A percentile compares a stretch with the other conserved stretches of the same genome.
phyloP scores from a whole-genome alignment of 2,113 vertebrate species.

The Phalacrocorax aristotelis region DNA sequence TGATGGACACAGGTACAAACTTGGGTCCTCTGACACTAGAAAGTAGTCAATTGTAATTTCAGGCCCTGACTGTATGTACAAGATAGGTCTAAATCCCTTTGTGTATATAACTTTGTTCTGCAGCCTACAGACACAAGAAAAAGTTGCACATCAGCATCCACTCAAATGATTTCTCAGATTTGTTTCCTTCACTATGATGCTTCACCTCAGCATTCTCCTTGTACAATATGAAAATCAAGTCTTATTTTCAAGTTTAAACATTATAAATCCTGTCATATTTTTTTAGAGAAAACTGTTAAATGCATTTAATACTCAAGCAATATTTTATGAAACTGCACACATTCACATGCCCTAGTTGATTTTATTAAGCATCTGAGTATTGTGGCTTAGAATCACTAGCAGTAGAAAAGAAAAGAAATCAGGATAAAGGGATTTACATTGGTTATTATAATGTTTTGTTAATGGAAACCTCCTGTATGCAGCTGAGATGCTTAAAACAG shows the following conservation, averaged over 20 bases:
- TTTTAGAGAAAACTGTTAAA: not conserved
- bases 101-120: not conserved
- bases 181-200: not conserved
- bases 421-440: not conserved
- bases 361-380: not conserved
- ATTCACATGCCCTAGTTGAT: not conserved
- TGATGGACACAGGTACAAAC: not conserved
- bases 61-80: not conserved
- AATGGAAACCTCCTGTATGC: not conserved
- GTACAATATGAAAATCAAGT: not conserved
- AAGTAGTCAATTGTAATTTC: not conserved
- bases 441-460: not conserved
- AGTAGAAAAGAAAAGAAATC: not conserved
- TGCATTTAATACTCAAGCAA: not conserved
- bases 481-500: not conserved
- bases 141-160: not conserved
- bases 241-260: not conserved
- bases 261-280: not conserved
- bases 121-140: not conserved
- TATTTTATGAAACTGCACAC: not conserved
- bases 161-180: not conserved
- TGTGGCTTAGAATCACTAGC: not conserved
- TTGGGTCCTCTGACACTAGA: not conserved
- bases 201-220: not conserved
- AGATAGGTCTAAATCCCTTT: not conserved